Evolutionary conservation across 2,797 vertebrate species (phyloP), one percentile per base, ranked within the genome.

Genomic region (Notoglanidium macrostoma): DNA sequence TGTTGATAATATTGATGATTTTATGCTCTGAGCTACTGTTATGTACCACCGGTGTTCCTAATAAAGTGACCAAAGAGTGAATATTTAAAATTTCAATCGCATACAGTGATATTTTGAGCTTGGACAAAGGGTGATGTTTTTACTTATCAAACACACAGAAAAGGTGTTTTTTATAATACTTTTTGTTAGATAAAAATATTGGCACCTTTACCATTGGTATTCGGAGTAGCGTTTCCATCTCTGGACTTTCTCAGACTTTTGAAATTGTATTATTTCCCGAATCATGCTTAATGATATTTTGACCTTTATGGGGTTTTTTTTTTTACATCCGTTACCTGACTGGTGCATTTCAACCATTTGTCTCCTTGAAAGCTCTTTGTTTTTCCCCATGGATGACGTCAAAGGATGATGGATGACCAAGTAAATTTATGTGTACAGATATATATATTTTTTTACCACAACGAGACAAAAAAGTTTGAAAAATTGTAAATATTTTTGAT

Each of bases 331-430:
- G 12, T 77, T 54, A 78, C 49, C 7, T 19, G n/a, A 32, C 51
- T 32, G 19, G 51, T 77, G 49, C 29, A 55, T 49, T n/a, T 55
- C 49, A 77, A 21, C 46, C 74, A 54, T 54, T 7, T 32, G 49
- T 54, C 49, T 54, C 49, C 29, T 19, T 77, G n/a, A 77, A 54
- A 74, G 72, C 26, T 29, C 5, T 54, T 54, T 29, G n/a, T 77
- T 77, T 77, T 74, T 49, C 23, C 74, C n/a, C n/a, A 77, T 77
- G 49, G 46, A 76, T 51, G 40, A 72, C 21, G 70, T 44, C 70
- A 72, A 44, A 73, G 17, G 32, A 70, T 70, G 72, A 70, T 46
- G 68, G 35, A 44, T 72, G 19, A 70, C 14, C 14, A 72, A 49
- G 72, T 46, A 73, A 73, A 23, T 73, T 40, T 73, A 46, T 46